Percentiles rank a stretch among this genome's conserved stretches.
Conservation (phyloP, 2,797 vertebrate species). For the Enteromius unitaeniatus region DNA sequence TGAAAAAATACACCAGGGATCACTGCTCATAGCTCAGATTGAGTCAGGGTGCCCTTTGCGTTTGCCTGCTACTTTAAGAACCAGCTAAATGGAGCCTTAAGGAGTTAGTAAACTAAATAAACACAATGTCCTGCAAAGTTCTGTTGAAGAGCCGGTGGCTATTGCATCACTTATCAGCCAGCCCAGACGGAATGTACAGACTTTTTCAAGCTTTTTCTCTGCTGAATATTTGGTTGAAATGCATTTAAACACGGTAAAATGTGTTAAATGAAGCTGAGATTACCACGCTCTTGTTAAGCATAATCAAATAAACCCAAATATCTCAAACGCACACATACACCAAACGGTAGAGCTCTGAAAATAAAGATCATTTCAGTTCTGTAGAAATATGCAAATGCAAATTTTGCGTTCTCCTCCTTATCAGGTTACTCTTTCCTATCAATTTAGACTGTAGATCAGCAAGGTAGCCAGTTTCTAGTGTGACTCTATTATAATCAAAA, state of each 20-base stretch:
- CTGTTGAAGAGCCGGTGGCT: slow-evolving; percentile 1
- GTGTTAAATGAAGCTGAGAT: slow-evolving; percentile 11
- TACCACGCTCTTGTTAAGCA: background rate
- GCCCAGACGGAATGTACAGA: background rate
- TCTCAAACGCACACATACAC: background rate
- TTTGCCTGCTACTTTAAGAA: slow-evolving; percentile 15
- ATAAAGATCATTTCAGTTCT: background rate
- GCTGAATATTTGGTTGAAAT: background rate
- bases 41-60: background rate
- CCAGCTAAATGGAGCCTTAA: slow-evolving; percentile 9
- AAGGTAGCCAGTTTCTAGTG: background rate
- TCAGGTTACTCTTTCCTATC: background rate
- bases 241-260: background rate
- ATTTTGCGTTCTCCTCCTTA: background rate
- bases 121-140: slow-evolving; percentile 14
- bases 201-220: background rate
- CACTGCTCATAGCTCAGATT: slow-evolving; percentile 1
- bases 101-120: slow-evolving; percentile 10
- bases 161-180: slow-evolving; percentile 12
- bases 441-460: slow-evolving; percentile 4
- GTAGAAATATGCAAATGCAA: background rate
- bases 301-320: slow-evolving; percentile 19
- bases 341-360: background rate
- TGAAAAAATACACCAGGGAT: background rate
- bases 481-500: slow-evolving; percentile 14